Conservation (phyloP, 2,888 invertebrate species). For the Diaprepes abbreviatus region DNA sequence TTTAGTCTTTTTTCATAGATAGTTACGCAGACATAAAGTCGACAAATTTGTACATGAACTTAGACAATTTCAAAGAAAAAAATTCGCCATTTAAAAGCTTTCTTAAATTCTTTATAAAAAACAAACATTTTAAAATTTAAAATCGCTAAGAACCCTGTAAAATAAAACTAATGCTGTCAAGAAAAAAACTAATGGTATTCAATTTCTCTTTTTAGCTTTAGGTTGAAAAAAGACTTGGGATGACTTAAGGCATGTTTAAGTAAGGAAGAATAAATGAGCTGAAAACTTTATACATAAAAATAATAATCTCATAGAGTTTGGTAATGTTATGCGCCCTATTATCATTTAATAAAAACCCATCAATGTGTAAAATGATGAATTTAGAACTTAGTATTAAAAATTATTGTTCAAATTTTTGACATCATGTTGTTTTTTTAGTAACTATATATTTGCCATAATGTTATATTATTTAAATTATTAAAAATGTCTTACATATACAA, state of each 20-base stretch:
- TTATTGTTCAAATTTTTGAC: slow-evolving; percentile 35
- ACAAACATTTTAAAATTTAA: too few species aligned
- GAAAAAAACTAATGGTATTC: slow-evolving; percentile 12
- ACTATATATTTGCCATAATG: slow-evolving; percentile 25
- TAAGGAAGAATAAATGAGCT: slow-evolving; percentile 56
- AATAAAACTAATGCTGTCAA: not conserved
- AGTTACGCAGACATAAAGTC: too few species aligned
- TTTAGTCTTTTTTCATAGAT: too few species aligned
- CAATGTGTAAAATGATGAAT: slow-evolving; percentile 63
- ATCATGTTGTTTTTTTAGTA: slow-evolving; percentile 18
- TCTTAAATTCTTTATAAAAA: too few species aligned
- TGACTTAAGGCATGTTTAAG: slow-evolving; percentile 52
- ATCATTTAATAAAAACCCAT: slow-evolving; percentile 58
- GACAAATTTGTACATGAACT: too few species aligned
- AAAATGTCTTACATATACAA: slow-evolving; percentile 5
- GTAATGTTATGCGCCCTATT: slow-evolving; percentile 64
- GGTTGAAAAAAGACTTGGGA: slow-evolving; percentile 60
- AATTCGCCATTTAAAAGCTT: too few species aligned
- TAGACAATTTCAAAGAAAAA: too few species aligned
- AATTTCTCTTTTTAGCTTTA: slow-evolving; percentile 64
- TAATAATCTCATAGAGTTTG: slow-evolving; percentile 64
- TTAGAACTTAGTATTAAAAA: slow-evolving; percentile 59
- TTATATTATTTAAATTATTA: slow-evolving; percentile 17
- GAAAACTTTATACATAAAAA: slow-evolving; percentile 59
- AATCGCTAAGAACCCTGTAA: not conserved